Percentiles rank a stretch among this genome's conserved stretches.
These are phyloP conservation scores for Bambusicola thoracicus DNA, from an alignment of 2,113 vertebrate species.

Conservation along the genomic window DNA sequence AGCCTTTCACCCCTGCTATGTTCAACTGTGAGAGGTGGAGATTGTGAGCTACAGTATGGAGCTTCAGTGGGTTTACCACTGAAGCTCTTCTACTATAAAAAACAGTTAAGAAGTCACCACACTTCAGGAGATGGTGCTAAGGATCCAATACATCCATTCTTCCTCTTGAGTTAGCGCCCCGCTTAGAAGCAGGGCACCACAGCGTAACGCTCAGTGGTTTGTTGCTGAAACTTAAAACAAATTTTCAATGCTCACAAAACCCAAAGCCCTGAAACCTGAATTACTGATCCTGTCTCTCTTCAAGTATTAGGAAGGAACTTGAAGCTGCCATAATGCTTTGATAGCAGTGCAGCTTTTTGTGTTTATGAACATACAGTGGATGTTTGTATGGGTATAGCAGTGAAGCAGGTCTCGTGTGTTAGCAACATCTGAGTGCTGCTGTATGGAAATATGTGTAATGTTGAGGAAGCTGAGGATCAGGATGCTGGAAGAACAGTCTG, in stretches of 20 bases:
- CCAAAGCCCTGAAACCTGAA: neutral
- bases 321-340: neutral
- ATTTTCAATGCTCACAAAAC: neutral
- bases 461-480: neutral
- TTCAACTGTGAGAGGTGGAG: neutral
- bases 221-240: neutral
- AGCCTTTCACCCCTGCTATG: neutral
- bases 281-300: neutral
- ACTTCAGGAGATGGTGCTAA: neutral
- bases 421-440: neutral
- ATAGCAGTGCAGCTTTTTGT: neutral
- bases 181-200: neutral
- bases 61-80: neutral
- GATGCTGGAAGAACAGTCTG: neutral
- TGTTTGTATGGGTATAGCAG: neutral
- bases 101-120: neutral
- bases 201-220: fast-evolving
- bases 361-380: neutral
- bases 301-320: neutral
- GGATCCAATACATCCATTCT: neutral
- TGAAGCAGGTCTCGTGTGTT: neutral
- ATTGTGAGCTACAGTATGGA: neutral
- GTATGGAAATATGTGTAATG: neutral
- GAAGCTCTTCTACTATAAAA: neutral
- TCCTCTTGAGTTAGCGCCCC: neutral